Base-by-base conservation (phyloP, 2,888 invertebrate species). In the Zhengitettix transpicula region DNA sequence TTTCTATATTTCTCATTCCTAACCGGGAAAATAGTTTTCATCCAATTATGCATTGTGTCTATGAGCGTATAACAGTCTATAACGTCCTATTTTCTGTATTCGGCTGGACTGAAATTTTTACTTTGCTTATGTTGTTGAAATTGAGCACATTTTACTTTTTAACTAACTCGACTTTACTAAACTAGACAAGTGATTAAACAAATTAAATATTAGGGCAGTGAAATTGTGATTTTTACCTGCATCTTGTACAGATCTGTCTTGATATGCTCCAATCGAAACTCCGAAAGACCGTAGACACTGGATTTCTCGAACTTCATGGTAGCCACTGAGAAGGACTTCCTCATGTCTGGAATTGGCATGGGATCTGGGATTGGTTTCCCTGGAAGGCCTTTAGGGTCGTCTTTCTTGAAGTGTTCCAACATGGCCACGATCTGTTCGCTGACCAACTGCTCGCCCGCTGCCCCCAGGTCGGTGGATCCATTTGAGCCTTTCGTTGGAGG, bases 321-420 rank as follows among this genome's bases (percentile, higher is more conserved):
- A 42, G 81, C 81, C 59, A 84, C 77, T 0, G 84, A 82, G 64
- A 89, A 77, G 3, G 83, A 82, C 67, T 87, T 84, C 59, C 79
- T 81, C 74, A 87, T 82, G 65, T 87, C 83, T 0, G 89, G 89
- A 40, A 91, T 83, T 1, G 78, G 74, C 75, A 89, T 82, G 0
- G 93, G 92, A 69, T 92, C 91, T 0, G 87, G 87, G 58, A 92
- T 79, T 1, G 84, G 81, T 0, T 81, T 83, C 0, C 86, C 86
- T 0, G 91, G 91, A n/a, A 91, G 70, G 9, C 89, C 89, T 9
- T 87, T 75, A 0, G 89, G 89, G 71, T 90, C 85, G 15, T 82
- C 78, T 68, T 89, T 82, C 71, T 90, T 87, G 72, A 85, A 91
- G 69, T 91, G 89, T 60, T 86, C 83, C 51, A 92, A 69, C 10